Base-by-base conservation (phyloP, 2,113 vertebrate genomes). In the Sakesphorus luctuosus region DNA sequence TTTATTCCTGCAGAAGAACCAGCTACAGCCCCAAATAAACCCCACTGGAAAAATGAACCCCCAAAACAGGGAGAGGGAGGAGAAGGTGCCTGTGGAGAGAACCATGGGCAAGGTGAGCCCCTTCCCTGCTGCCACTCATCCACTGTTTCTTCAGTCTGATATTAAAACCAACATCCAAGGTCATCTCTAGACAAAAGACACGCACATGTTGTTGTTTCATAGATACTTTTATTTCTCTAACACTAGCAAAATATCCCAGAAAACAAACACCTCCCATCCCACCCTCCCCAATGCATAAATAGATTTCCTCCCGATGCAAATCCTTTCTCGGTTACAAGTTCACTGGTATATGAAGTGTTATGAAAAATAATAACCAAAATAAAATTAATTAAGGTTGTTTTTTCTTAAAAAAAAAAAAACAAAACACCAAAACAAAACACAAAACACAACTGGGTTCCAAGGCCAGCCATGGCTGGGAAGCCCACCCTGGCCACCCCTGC, bases 151-250 rank as follows among this genome's bases (percentile, higher is more conserved):
- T 65, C 6, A 3, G 23, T 50, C 66, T 38, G 28, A 44, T 10
- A 20, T 26, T 24, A n/a, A 52, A 90, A 28, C 40, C 61, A 44
- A 7, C 0, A 50, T 10, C 76, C 67, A 16, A 95, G 86, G 90
- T 85, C 96, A 93, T 44, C 78, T 79, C 87, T n/a, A 61, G 93
- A 94, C 92, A 97, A 63, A 97, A 94, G 74, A 92, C 95, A 71
- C 72, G 6, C 66, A 94, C 80, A 94, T 24, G 26, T 62, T 6
- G 9, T n/a, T 26, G 68, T 93, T 94, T 96, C 84, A 87, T 97
- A 81, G 91, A 94, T 97, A 74, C 59, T 94, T 98, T 97, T 98
- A 98, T 98, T 95, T 96, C 90, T 97, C 98, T 98, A 98, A 93
- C 55, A 89, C 97, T 97, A 98, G 97, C 97, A 97, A 97, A 97